A percentile compares a stretch with the other conserved stretches of the same genome.
Conservation (phyloP, 2,797 vertebrate species). For the Pipistrellus kuhlii region DNA sequence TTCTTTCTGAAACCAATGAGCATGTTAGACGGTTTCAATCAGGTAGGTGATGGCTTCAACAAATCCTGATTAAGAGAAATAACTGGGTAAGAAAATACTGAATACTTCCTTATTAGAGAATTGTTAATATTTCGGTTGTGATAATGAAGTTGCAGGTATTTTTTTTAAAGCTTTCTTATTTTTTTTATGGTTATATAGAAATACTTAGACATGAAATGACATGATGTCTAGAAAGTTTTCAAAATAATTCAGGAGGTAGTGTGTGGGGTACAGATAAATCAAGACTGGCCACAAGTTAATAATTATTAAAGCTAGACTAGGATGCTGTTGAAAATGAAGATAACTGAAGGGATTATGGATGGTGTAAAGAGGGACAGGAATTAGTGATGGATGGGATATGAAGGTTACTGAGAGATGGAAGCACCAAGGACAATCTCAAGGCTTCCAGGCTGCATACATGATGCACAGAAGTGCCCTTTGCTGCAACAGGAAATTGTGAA, state of each 20-base stretch:
- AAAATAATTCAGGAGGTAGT: neutral
- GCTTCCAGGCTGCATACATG: neutral
- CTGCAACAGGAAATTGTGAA: accelerated
- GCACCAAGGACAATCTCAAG: neutral
- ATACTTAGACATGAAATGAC: neutral
- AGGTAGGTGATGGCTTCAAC: neutral
- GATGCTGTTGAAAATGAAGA: neutral
- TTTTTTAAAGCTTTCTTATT: neutral
- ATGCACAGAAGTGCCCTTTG: too few species aligned
- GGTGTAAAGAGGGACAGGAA: neutral
- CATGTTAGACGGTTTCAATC: neutral
- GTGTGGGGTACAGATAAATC: neutral
- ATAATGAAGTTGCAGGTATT: neutral
- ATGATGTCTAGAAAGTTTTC: neutral
- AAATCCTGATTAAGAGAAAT: neutral
- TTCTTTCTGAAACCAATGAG: neutral
- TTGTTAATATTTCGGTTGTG: neutral
- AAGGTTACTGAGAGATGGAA: neutral
- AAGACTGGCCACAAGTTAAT: neutral
- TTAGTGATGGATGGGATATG: too few species aligned
- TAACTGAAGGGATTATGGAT: neutral
- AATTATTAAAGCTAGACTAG: neutral
- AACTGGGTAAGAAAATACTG: neutral
- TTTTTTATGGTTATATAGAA: neutral
- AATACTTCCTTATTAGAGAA: neutral